Base-by-base conservation (phyloP, 2,113 vertebrate species). In the Arizona elegans region DNA sequence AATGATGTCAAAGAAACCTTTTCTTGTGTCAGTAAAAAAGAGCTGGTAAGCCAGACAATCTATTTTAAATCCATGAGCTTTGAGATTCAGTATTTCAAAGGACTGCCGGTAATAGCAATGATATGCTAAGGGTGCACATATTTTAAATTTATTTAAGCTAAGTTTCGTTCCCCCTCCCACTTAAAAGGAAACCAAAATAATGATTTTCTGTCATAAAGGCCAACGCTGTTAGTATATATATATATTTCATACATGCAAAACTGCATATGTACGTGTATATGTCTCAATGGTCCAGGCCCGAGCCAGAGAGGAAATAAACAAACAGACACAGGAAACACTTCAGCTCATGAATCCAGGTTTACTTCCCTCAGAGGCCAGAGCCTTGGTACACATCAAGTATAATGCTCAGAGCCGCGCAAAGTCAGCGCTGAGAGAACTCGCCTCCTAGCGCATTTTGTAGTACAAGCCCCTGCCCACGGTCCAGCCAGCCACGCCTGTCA, bases 121-220 rank as follows among this genome's bases (percentile, higher is more conserved):
- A 94, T 92, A 56, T 89, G 94, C 85, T 93, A 90, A 96, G 94
- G 97, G 94, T 86, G 89, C 58, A 87, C 9, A 94, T 92, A 91
- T 90, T 93, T 90, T 87, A 90, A 87, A 93, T 87, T 96, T 95
- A 85, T 96, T 97, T 97, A 96, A 96, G 95, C 96, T 2, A 75
- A 95, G 52, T 95, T 95, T 56, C 85, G 87, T 90, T 26, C 23
- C 81, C 26, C 9, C 85, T 50, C 29, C 54, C 86, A 70, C 59
- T 90, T 96, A 96, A 94, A 95, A 88, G 53, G 88, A 97, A 88
- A 91, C 13, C 94, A 93, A 94, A 93, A 96, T 94, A 96, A 96
- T 89, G 95, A 95, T 96, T 97, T 97, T 92, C 93, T 95, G 86
- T 95, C 95, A 95, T 85, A 93, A 96, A 96, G 95, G 95, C 96